Conservation (phyloP, 2,888 invertebrate species). For the Hetaerina titia region DNA sequence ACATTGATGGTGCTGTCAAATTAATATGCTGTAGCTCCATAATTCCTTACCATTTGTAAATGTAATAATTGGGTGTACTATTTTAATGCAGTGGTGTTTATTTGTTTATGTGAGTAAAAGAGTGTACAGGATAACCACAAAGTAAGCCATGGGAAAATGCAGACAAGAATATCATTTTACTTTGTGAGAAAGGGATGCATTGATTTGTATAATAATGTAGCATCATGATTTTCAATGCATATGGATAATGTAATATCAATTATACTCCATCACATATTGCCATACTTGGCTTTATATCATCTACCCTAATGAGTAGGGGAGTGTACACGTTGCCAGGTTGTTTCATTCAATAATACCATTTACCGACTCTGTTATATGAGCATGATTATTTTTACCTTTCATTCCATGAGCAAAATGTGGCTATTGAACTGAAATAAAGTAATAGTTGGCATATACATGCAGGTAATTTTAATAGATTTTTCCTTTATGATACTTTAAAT, state of each 20-base stretch:
- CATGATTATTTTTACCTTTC: too few species aligned
- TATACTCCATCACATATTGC: not conserved
- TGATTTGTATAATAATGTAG: too few species aligned
- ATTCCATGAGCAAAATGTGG: too few species aligned
- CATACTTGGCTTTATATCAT: too few species aligned
- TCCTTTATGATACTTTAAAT: too few species aligned
- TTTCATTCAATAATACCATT: too few species aligned
- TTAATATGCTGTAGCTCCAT: constrained; percentile 68
- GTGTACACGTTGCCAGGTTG: too few species aligned
- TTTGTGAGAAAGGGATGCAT: not conserved
- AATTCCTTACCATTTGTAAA: constrained; percentile 68
- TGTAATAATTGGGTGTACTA: constrained; percentile 68
- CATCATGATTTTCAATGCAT: not conserved
- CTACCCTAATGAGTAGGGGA: too few species aligned
- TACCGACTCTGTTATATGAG: too few species aligned
- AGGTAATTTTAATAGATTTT: too few species aligned
- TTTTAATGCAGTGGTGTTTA: constrained; percentile 68
- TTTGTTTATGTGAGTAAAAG: constrained; percentile 59
- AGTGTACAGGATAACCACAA: constrained; percentile 65
- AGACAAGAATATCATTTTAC: not conserved
- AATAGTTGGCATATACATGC: too few species aligned
- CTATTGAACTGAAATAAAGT: too few species aligned
- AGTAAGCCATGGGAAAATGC: constrained; percentile 23
- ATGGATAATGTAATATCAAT: not conserved
- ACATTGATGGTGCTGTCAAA: constrained; percentile 68